Evolutionary conservation across 2,888 invertebrate species (phyloP), one percentile per base, ranked within the genome.

Genomic region (Drosophila neotestacea): DNA sequence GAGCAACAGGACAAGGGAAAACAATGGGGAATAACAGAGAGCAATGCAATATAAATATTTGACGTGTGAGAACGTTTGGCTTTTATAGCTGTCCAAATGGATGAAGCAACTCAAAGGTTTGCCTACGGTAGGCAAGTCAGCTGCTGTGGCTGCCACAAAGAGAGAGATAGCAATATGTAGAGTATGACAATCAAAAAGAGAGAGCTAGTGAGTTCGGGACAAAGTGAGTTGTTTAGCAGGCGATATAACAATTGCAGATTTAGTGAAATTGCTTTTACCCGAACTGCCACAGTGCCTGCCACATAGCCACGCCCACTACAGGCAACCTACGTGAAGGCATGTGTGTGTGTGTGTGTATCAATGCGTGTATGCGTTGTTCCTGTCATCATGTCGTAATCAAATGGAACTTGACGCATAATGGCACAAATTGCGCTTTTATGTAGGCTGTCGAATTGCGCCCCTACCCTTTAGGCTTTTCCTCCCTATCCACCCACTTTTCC

Each of bases 341-440:
- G 22, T 13, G 42, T 36, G 42, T 34, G 27, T 34, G 28, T 48
- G 11, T 50, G 22, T 11, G 5, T 7, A 28, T 28, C 11, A 27
- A 16, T 41, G 48, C 10, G 42, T 22, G 16, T 55, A 46, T 69
- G 44, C 32, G 30, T 55, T 52, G 64, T 68, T 70, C 78, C 73
- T 80, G 84, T 82, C 86, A 83, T 76, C 79, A 65, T 73, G 73
- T 73, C 81, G 84, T 84, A 81, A 86, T 86, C 83, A 84, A 83
- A 83, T 86, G 81, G 87, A 83, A 79, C 81, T 81, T 81, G 85
- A 84, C 81, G 83, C 78, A 79, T 77, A 83, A 84, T 84, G 71
- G 85, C 85, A 78, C 78, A 86, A 88, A 88, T 85, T 85, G 88
- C 84, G 88, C 83, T 83, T 85, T 85, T 85, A 85, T 85, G 86